Percentiles rank a stretch among this genome's conserved stretches.
Evolutionary conservation across 2,113 vertebrate genomes (phyloP).

Genomic region (Pomatostomus ruficeps): DNA sequence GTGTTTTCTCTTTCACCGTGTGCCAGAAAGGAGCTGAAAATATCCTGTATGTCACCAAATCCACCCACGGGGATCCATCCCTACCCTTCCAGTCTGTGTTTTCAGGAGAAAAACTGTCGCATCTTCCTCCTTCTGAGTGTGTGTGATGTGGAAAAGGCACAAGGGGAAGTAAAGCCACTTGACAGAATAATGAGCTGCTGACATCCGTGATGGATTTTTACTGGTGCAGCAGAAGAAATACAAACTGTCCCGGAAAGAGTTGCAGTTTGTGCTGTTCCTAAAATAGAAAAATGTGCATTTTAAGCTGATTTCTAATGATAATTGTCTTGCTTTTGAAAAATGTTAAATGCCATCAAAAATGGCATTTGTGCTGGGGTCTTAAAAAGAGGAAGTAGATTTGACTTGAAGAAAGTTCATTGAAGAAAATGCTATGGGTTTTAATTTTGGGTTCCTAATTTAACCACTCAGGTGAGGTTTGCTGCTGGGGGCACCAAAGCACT

Average conservation of each 20-base stretch:
- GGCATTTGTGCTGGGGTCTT: not conserved
- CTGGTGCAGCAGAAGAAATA: not conserved
- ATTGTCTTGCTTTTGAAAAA: not conserved
- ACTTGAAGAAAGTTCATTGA: conserved; percentile 1
- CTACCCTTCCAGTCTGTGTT: not conserved
- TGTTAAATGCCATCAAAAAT: not conserved
- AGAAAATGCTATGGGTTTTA: conserved; percentile 3
- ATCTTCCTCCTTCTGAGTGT: not conserved
- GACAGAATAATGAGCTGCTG: conserved; percentile 14
- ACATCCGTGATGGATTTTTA: not conserved
- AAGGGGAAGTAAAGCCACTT: not conserved
- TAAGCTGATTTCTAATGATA: not conserved
- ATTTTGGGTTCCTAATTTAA: conserved; percentile 13
- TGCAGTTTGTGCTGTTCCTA: not conserved
- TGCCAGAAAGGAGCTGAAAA: not conserved
- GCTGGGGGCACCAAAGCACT: not conserved
- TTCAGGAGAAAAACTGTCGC: not conserved
- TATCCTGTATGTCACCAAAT: not conserved
- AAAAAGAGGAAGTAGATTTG: not conserved
- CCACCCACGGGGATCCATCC: not conserved
- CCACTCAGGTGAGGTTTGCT: not conserved
- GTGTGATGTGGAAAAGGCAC: not conserved
- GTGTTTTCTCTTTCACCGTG: not conserved
- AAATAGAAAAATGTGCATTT: not conserved
- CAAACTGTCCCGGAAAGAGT: not conserved